Conservation (phyloP, 2,888 invertebrate genomes). For the Elegia similella region DNA sequence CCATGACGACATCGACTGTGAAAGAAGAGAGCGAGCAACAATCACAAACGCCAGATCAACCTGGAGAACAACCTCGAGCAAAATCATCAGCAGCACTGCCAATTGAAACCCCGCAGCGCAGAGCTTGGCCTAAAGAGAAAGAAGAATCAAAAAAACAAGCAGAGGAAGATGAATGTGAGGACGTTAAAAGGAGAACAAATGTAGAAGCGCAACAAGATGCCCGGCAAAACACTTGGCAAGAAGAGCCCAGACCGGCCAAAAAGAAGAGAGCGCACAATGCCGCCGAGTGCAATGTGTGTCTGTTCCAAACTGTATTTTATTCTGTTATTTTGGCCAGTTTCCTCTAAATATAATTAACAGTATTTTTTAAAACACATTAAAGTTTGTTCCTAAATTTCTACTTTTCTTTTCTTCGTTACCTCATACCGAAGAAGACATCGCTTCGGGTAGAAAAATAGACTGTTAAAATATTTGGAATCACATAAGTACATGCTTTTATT, state of each 20-base stretch:
- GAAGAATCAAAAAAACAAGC: slow-evolving; percentile 25
- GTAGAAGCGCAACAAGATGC: slow-evolving; percentile 40
- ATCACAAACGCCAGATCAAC: not conserved
- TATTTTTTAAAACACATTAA: not conserved
- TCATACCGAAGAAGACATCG: too few relatives aligned
- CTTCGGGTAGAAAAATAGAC: too few relatives aligned
- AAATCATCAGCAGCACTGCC: not conserved
- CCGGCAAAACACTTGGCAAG: slow-evolving; percentile 5
- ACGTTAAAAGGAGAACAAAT: slow-evolving; percentile 22
- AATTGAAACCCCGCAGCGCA: not conserved
- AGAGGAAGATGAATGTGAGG: slow-evolving; percentile 26
- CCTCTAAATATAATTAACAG: slow-evolving; percentile 27
- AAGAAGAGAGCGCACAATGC: slow-evolving; percentile 22
- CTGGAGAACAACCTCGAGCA: not conserved
- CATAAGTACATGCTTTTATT: too few relatives aligned
- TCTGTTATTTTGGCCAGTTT: slow-evolving; percentile 38
- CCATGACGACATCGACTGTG: slow-evolving; percentile 16
- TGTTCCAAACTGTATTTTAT: slow-evolving; percentile 37
- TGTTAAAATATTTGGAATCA: too few relatives aligned
- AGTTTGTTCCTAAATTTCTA: slow-evolving; percentile 3
- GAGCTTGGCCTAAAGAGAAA: slow-evolving; percentile 39
- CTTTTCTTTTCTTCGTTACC: too few relatives aligned
- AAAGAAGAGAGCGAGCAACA: slow-evolving; percentile 14
- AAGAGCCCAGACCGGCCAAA: slow-evolving; percentile 3
- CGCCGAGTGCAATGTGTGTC: slow-evolving; percentile 29